phyloP scores from a whole-genome alignment of 2,113 vertebrate genomes.

The Erythrocebus patas region DNA sequence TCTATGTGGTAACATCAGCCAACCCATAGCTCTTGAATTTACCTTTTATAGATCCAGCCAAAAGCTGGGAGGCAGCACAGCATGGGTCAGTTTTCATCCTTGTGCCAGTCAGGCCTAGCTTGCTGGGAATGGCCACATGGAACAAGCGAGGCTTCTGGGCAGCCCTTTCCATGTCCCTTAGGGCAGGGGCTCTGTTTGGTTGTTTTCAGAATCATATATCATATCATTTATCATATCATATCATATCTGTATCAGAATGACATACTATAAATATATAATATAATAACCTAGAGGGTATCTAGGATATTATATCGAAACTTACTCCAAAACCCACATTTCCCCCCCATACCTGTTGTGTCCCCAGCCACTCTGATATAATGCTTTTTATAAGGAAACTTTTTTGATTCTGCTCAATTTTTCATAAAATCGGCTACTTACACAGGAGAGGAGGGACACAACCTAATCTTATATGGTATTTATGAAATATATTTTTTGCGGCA shows the following conservation, averaged over 20 bases:
- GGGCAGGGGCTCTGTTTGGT: background rate
- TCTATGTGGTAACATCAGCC: background rate
- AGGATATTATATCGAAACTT: background rate
- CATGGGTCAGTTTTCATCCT: background rate
- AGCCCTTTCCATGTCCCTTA: background rate
- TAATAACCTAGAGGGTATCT: background rate
- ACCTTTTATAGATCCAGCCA: background rate
- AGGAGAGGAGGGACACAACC: background rate
- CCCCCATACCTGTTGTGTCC: background rate
- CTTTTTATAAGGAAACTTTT: slow-evolving; percentile 2
- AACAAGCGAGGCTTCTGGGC: background rate
- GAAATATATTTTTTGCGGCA: background rate
- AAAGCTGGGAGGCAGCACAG: background rate
- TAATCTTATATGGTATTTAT: background rate
- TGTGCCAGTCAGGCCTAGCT: background rate
- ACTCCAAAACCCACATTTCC: background rate
- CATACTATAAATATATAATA: background rate
- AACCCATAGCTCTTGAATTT: background rate
- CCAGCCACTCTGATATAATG: background rate
- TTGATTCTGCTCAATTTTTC: background rate
- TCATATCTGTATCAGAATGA: background rate
- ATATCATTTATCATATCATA: background rate
- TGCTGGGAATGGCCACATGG: background rate
- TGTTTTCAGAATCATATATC: background rate
- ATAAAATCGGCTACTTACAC: background rate